Evolutionary conservation across 1,140 invertebrate species (phyloP), one percentile per base, ranked within the genome.

Genomic region (Andricus grossulariae): DNA sequence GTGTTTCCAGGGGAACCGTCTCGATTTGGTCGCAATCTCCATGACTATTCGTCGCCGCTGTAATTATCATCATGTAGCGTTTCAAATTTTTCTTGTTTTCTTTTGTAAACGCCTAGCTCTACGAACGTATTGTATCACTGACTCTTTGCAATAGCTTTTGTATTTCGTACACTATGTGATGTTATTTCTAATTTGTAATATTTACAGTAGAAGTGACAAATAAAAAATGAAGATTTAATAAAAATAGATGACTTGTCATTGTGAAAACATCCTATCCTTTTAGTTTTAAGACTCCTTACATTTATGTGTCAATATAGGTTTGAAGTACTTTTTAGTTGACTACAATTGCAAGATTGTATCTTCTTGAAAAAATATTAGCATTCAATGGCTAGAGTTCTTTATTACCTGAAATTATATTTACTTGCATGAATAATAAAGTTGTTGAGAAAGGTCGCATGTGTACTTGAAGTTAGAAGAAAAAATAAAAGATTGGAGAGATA

Each of bases 121-220:
- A 73, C 76, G 25, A 73, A 70, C 45, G 54, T 60, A 57, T 18
- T 60, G 51, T 73, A 66, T 73, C 71, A 55, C 39, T 32, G 10
- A 45, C 39, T 45, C 78, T 77, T 71, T 73, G 79, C 76, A 74
- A 77, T 76, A 76, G 52, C 71, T 75, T 77, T 80, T 49, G 72
- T 81, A 75, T 79, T 80, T 71, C 79, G 52, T 78, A 76, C 60
- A 73, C 70, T 78, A 84, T 85, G 80, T 85, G 82, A 84, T 86
- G 82, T 85, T 85, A 77, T 83, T 85, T 85, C 74, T 83, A 85
- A 85, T 84, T 86, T 86, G 82, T 86, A 81, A 86, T 86, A 81
- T 81, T 79, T 84, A 66, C 71, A 76, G 74, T 72, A 84, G 73
- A 82, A 81, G 78, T 81, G 74, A 76, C 74, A 73, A 83, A 82